Conservation (phyloP, 2,113 vertebrate species). For the Hucho hucho region DNA sequence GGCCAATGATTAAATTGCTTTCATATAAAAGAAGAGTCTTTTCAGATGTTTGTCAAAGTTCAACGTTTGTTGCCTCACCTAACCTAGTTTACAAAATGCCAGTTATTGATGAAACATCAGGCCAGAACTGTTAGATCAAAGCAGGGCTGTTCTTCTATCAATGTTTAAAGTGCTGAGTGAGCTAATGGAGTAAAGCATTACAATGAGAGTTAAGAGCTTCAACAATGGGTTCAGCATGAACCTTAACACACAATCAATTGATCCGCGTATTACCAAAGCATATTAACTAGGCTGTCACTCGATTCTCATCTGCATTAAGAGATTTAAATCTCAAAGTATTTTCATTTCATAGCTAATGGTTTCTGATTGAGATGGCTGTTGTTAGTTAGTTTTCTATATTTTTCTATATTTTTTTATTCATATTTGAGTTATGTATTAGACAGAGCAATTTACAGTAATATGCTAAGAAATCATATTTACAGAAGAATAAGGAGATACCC, state of each 20-base stretch:
- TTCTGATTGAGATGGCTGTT: no score
- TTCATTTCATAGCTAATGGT: no score
- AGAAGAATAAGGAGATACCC: not conserved
- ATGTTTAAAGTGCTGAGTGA: slow-evolving; percentile 23
- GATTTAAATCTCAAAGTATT: no score
- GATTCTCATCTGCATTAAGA: slow-evolving; percentile 17
- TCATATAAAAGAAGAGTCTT: not conserved
- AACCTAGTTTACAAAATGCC: slow-evolving; percentile 16
- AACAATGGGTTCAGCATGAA: not conserved
- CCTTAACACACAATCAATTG: slow-evolving; percentile 25
- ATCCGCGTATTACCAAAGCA: slow-evolving; percentile 13
- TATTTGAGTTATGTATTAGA: no score
- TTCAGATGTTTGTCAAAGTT: slow-evolving; percentile 19
- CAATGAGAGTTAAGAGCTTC: slow-evolving; percentile 18
- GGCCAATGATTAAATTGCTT: slow-evolving; percentile 18
- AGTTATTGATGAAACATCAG: slow-evolving; percentile 31
- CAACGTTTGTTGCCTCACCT: slow-evolving; percentile 7
- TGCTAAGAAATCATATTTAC: not conserved
- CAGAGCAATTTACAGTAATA: not conserved
- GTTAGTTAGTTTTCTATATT: no score
- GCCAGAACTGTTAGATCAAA: slow-evolving; percentile 23
- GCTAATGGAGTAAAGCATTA: slow-evolving; percentile 3
- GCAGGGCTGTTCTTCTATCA: not conserved
- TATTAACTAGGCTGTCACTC: slow-evolving; percentile 5
- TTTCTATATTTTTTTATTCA: no score